Evolutionary conservation across 2,113 vertebrate genomes (phyloP).

Genomic region (Prunella himalayana): DNA sequence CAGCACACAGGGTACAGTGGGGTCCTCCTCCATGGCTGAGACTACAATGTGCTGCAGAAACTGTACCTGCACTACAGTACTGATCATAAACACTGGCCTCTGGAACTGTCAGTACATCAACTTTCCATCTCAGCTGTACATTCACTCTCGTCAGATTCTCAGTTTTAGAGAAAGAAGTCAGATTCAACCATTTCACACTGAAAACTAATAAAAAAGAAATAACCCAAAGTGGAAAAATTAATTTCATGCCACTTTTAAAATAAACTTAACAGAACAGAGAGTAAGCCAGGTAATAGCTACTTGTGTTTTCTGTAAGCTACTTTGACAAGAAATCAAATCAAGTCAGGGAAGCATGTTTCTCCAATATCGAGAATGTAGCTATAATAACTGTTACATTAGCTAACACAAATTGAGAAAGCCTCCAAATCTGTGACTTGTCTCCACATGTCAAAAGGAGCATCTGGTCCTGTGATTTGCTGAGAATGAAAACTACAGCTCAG

Average conservation of each 20-base stretch:
- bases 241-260: constrained; percentile 18
- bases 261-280: constrained; percentile 8
- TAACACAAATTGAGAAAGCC: constrained; percentile 54
- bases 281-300: constrained; percentile 6
- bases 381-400: constrained; percentile 59
- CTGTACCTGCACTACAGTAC: neutral
- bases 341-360: constrained; percentile 46
- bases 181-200: neutral
- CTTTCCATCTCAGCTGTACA: neutral
- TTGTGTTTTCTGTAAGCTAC: constrained; percentile 23
- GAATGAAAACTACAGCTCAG: constrained; percentile 33
- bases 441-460: constrained; percentile 48
- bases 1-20: neutral
- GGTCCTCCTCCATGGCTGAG: neutral
- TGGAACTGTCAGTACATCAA: neutral
- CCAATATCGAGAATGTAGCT: constrained; percentile 35
- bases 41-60: neutral
- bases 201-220: constrained; percentile 21
- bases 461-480: constrained; percentile 29
- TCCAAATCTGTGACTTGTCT: constrained; percentile 52
- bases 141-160: neutral
- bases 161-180: neutral
- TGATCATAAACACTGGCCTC: neutral
- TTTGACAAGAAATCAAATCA: constrained; percentile 51
- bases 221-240: constrained; percentile 19